Percentiles rank a stretch among this genome's conserved stretches.
These are phyloP conservation scores for Lasioglossum pauxillum DNA, from an alignment of 2,888 invertebrate genomes.

Conservation along the genomic window DNA sequence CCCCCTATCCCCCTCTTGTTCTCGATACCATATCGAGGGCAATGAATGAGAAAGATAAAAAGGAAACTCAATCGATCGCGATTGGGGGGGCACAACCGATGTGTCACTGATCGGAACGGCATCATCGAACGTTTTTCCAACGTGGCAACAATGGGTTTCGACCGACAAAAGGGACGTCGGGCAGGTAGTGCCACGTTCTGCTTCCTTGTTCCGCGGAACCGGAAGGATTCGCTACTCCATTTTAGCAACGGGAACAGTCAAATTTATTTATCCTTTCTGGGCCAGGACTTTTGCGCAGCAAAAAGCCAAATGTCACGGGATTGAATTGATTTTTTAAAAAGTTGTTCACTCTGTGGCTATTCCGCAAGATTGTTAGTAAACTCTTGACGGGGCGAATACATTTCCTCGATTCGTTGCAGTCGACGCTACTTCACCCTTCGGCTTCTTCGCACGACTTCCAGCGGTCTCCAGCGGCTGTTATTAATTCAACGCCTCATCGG, in stretches of 20 bases:
- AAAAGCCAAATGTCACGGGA: neutral
- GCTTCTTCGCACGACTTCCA: neutral
- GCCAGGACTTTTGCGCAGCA: neutral
- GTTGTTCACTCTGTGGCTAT: too few species aligned
- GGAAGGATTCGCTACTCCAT: conserved; percentile 33
- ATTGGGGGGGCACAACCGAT: conserved; percentile 54
- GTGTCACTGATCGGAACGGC: conserved; percentile 71
- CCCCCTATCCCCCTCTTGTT: conserved; percentile 23
- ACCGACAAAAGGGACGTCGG: conserved; percentile 44
- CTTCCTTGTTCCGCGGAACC: conserved; percentile 40
- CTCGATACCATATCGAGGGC: conserved; percentile 48
- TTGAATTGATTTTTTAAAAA: neutral
- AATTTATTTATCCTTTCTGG: neutral
- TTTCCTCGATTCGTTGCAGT: neutral
- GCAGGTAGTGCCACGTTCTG: conserved; percentile 54
- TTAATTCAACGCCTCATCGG: neutral
- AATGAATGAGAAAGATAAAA: conserved; percentile 66
- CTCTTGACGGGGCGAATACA: neutral
- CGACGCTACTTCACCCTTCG: neutral
- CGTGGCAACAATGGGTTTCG: conserved; percentile 55
- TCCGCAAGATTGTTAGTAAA: too few species aligned
- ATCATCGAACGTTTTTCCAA: conserved; percentile 66
- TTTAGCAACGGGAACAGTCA: neutral
- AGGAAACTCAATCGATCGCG: conserved; percentile 73
- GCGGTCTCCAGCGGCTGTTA: neutral